Percentiles rank a stretch among this genome's conserved stretches.
Evolutionary conservation across 2,113 vertebrate species (phyloP).

Genomic region (Cygnus atratus): DNA sequence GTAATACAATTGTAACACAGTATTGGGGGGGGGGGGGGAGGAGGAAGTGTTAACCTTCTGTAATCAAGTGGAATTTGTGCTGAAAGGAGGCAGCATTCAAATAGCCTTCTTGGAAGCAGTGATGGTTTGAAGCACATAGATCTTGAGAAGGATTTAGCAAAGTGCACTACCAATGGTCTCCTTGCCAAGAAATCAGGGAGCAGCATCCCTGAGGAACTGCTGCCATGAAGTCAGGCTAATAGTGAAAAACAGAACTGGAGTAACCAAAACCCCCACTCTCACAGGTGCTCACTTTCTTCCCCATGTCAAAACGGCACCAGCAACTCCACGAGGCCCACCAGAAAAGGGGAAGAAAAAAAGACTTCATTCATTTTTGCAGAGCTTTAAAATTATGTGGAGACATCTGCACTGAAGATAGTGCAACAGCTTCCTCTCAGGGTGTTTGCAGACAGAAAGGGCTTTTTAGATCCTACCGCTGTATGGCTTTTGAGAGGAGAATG

Average conservation of each 20-base stretch:
- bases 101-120: not conserved
- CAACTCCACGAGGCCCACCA: not conserved
- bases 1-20: not conserved
- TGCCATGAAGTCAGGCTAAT: not conserved
- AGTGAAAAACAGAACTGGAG: not conserved
- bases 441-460: not conserved
- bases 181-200: not conserved
- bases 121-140: not conserved
- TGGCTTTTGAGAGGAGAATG: not conserved
- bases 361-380: not conserved
- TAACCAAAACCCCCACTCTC: not conserved
- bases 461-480: not conserved
- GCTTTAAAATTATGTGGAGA: not conserved
- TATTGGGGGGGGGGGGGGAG: too few relatives aligned
- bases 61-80: not conserved
- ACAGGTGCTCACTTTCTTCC: not conserved
- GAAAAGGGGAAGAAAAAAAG: not conserved
- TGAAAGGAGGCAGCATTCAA: not conserved
- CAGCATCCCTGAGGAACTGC: not conserved
- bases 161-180: not conserved
- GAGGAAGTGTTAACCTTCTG: not conserved
- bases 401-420: not conserved
- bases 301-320: fast-evolving
- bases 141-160: not conserved
- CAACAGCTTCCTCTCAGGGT: not conserved